Conservation (phyloP, 2,888 invertebrate species). For the Drosophila percnosoma region DNA sequence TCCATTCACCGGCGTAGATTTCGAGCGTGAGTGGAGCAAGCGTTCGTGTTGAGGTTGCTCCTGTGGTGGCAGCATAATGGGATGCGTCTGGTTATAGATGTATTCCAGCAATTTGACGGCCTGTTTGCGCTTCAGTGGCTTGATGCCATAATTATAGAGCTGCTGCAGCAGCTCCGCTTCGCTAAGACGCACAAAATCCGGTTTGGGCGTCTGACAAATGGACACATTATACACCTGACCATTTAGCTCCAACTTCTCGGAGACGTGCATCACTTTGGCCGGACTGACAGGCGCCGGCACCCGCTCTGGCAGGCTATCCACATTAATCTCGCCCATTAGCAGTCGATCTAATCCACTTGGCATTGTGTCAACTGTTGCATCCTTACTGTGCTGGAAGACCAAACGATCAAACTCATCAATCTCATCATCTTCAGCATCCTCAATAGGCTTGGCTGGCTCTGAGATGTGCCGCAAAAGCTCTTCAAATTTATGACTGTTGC, state of each 20-base stretch:
- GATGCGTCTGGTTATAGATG: slow-evolving; percentile 90
- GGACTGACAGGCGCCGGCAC: neutral
- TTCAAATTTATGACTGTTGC: slow-evolving; percentile 67
- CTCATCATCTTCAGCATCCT: slow-evolving; percentile 57
- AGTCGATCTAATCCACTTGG: slow-evolving; percentile 80
- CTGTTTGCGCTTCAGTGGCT: slow-evolving; percentile 88
- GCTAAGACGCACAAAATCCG: slow-evolving; percentile 87
- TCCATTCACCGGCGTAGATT: slow-evolving; percentile 57
- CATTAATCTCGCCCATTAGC: slow-evolving; percentile 72
- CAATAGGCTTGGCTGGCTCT: slow-evolving; percentile 2
- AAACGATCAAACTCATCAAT: slow-evolving; percentile 82
- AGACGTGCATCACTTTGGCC: neutral
- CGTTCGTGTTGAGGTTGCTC: slow-evolving; percentile 10
- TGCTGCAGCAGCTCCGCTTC: slow-evolving; percentile 87
- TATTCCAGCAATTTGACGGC: slow-evolving; percentile 88
- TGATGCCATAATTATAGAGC: slow-evolving; percentile 88
- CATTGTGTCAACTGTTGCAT: slow-evolving; percentile 18
- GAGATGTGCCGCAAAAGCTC: slow-evolving; percentile 51
- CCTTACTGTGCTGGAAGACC: slow-evolving; percentile 50
- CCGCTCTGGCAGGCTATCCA: slow-evolving; percentile 10
- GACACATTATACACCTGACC: slow-evolving; percentile 83
- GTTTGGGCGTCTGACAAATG: slow-evolving; percentile 87
- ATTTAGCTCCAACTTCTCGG: slow-evolving; percentile 74
- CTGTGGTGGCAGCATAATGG: slow-evolving; percentile 84
- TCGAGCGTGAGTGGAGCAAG: slow-evolving; percentile 44